A percentile compares a stretch with the other conserved stretches of the same genome.
Conservation (phyloP, 2,888 invertebrate genomes). For the Pheosia tremula region DNA sequence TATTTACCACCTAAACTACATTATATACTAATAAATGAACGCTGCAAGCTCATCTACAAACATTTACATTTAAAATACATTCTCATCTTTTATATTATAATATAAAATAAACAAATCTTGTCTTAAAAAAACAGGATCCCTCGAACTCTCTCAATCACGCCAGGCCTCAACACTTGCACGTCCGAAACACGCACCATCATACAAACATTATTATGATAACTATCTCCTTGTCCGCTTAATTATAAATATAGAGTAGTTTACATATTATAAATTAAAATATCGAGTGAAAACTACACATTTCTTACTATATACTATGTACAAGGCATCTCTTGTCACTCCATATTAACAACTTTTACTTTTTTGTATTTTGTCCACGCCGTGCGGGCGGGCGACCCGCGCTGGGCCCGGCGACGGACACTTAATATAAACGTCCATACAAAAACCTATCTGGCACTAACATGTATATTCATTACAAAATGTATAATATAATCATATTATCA, state of each 20-base stretch:
- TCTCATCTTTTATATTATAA: slow-evolving; percentile 22
- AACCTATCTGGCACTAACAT: slow-evolving; percentile 83
- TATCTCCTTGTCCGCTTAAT: slow-evolving; percentile 68
- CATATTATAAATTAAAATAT: slow-evolving; percentile 79
- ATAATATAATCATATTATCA: slow-evolving; percentile 73
- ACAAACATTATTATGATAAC: slow-evolving; percentile 66
- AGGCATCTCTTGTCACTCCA: slow-evolving; percentile 72
- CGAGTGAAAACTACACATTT: slow-evolving; percentile 81
- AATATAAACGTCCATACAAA: slow-evolving; percentile 79
- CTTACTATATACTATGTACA: slow-evolving; percentile 78
- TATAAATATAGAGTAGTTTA: slow-evolving; percentile 75
- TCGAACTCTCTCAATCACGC: slow-evolving; percentile 46
- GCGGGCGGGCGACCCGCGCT: slow-evolving; percentile 20
- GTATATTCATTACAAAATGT: slow-evolving; percentile 83
- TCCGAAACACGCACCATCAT: slow-evolving; percentile 44
- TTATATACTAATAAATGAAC: slow-evolving; percentile 54
- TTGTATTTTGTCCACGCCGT: slow-evolving; percentile 43
- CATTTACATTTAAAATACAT: slow-evolving; percentile 58
- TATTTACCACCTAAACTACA: slow-evolving; percentile 44
- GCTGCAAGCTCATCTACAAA: slow-evolving; percentile 79
- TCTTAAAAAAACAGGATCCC: slow-evolving; percentile 51
- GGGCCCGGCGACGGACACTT: slow-evolving; percentile 25
- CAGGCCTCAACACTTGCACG: slow-evolving; percentile 51
- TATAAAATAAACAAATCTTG: slow-evolving; percentile 58
- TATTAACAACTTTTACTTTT: slow-evolving; percentile 44